These are phyloP conservation scores for Charadrius vociferus DNA, from an alignment of 2,113 vertebrate genomes.

Conservation along the genomic window DNA sequence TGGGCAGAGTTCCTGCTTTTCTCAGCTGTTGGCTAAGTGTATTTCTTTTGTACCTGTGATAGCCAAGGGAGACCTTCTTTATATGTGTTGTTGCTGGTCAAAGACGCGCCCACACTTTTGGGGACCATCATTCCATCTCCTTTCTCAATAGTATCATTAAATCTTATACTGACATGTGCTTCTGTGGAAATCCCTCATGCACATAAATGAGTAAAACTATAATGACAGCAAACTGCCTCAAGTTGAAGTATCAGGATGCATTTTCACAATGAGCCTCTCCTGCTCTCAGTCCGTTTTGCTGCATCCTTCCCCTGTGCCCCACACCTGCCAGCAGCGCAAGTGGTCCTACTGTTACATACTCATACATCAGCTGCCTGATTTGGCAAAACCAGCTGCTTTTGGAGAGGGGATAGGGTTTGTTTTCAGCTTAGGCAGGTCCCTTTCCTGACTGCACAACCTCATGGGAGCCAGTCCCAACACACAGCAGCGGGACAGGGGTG, in stretches of 20 bases:
- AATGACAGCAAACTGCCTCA: background rate
- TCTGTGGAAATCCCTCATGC: background rate
- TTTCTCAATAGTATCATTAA: background rate
- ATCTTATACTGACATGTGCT: background rate
- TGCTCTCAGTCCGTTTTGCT: background rate
- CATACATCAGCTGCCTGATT: background rate
- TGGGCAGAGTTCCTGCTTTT: background rate
- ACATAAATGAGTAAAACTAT: background rate
- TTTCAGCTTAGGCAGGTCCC: background rate
- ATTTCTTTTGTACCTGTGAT: background rate
- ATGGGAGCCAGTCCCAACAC: background rate
- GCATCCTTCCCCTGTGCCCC: background rate
- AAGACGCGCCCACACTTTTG: background rate
- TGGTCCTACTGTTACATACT: background rate
- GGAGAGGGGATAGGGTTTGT: background rate
- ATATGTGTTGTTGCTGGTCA: background rate
- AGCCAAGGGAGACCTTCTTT: background rate
- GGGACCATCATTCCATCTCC: background rate
- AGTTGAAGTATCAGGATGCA: slow-evolving; percentile 6
- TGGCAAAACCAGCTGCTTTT: background rate
- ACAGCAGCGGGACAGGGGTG: background rate
- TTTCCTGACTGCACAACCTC: background rate
- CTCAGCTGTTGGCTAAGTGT: background rate
- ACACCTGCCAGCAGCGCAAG: background rate
- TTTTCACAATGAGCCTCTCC: background rate